Base-by-base conservation (phyloP, 2,888 invertebrate species). In the Dynastes tityus region DNA sequence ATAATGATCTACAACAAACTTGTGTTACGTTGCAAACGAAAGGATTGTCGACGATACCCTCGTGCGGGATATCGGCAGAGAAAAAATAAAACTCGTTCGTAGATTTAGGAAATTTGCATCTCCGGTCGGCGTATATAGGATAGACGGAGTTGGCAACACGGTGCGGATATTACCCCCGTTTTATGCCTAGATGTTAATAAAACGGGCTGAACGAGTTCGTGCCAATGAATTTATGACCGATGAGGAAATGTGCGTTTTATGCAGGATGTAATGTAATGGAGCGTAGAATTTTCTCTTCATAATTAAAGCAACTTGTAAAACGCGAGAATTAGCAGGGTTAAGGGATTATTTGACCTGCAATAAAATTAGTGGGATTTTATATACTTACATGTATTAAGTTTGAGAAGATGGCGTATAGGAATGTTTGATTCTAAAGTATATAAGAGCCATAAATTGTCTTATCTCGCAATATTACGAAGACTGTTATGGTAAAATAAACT, bases 1-100 rank as follows among this genome's bases (percentile, higher is more conserved):
- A 87, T 87, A 87, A 87, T 86, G 84, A 87, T 87, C 86, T 84
- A 83, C 81, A 83, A 80, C 83, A 81, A 84, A 84, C 83, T 84
- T 83, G 83, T 82, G 82, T 82, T 82, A 82, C 77, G 70, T 64
- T 64, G n/a, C 9, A n/a, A 22, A 37, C 55, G 58, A 16, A 37
- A 37, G 27, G 27, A 51, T 70, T 51, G 51, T 37, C 27, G 16
- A 6, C 11, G 45, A 45, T 11, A 45, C 11, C 45, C 45, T 45
- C 45, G 45, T 8, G 45, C 45, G 9, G 40, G 16, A n/a, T n/a
- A 13, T 53, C 13, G 45, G 45, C 83, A 81, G 82, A 83, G 83
- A 84, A 83, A 84, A 84, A 83, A 80, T 82, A 82, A 22, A 22
- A 83, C 83, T 84, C 84, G 83, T 85, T 84, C 83, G 83, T 82